phyloP scores from a whole-genome alignment of 2,888 invertebrate species.

The Oscheius sp. region DNA sequence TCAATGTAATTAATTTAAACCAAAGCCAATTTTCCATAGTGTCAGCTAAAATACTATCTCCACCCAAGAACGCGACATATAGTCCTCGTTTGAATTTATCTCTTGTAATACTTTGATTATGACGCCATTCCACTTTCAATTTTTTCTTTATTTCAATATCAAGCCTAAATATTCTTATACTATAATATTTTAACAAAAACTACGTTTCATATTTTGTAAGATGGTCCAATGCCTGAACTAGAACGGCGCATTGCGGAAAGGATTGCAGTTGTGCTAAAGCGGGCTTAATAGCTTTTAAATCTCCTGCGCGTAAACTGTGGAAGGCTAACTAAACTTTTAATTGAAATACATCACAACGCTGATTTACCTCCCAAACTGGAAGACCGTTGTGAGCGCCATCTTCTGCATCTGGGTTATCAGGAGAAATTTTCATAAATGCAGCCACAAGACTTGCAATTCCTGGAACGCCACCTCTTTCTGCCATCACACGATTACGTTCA shows the following conservation, averaged over 20 bases:
- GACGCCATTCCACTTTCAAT: slow-evolving; percentile 65
- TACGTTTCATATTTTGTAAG: slow-evolving; percentile 42
- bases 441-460: slow-evolving; percentile 59
- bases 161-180: slow-evolving; percentile 37
- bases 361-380: slow-evolving; percentile 42
- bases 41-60: slow-evolving; percentile 46
- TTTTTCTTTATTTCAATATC: slow-evolving; percentile 58
- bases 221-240: slow-evolving; percentile 51
- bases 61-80: slow-evolving; percentile 62
- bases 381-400: slow-evolving; percentile 47
- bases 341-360: neutral
- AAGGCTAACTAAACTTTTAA: slow-evolving; percentile 40
- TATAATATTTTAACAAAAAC: neutral
- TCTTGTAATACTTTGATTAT: slow-evolving; percentile 50
- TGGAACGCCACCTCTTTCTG: slow-evolving; percentile 66
- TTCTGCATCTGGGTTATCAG: slow-evolving; percentile 36
- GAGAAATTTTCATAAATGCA: slow-evolving; percentile 60
- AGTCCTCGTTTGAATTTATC: slow-evolving; percentile 63
- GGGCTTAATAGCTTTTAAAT: slow-evolving; percentile 41
- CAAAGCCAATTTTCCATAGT: slow-evolving; percentile 69
- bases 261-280: slow-evolving; percentile 39
- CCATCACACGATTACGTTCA: slow-evolving; percentile 57
- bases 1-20: slow-evolving; percentile 60
- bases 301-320: slow-evolving; percentile 53
- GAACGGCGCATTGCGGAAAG: slow-evolving; percentile 51